Conservation (phyloP, 2,797 vertebrate species). For the Odontamblyopus lacepedii region DNA sequence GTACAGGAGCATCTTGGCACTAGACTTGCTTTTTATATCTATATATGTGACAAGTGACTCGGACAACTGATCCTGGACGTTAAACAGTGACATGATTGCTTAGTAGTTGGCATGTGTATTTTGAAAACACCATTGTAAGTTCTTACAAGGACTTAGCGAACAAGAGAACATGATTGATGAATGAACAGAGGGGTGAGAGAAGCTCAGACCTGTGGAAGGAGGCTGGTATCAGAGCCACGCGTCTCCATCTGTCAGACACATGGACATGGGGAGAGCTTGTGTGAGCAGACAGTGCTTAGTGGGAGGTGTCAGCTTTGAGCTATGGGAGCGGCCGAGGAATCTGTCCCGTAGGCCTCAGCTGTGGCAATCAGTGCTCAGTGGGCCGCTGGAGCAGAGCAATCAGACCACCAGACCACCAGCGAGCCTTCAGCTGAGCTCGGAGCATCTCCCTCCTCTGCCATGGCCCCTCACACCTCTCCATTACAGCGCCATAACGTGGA, state of each 20-base stretch:
- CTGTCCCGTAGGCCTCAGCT: conserved; percentile 75
- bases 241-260: conserved; percentile 74
- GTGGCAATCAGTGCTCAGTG: conserved; percentile 78
- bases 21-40: not conserved
- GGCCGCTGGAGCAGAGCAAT: conserved; percentile 71
- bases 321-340: conserved; percentile 68
- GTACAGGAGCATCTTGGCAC: not conserved
- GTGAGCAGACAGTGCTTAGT: conserved; percentile 65
- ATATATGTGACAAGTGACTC: not conserved
- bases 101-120: conserved; percentile 28
- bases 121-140: conserved; percentile 29
- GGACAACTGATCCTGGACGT: not conserved
- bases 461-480: conserved; percentile 41
- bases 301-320: conserved; percentile 72
- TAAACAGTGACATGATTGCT: not conserved
- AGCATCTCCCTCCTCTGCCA: conserved; percentile 47
- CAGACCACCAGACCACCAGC: conserved; percentile 77
- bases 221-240: conserved; percentile 60
- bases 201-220: conserved; percentile 61
- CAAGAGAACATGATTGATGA: conserved; percentile 66
- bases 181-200: conserved; percentile 56
- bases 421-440: conserved; percentile 74
- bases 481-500: conserved; percentile 26
- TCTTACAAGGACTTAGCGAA: conserved; percentile 41
- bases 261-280: conserved; percentile 67